Base-by-base conservation (phyloP, 2,888 invertebrate species). In the Aphrophora alni region DNA sequence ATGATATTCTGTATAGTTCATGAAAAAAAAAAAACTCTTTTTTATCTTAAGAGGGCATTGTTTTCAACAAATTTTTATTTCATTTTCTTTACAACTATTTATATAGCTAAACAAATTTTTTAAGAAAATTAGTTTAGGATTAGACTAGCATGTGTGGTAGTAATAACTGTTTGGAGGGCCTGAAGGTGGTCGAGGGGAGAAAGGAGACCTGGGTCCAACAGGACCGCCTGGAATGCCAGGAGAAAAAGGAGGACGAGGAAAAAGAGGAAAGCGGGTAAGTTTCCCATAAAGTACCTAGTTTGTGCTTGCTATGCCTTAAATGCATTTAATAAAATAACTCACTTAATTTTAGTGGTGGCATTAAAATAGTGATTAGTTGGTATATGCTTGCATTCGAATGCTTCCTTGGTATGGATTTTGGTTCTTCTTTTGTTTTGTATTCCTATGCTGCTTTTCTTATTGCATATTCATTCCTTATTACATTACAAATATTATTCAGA, bases 211-310 rank as follows among this genome's bases (percentile, higher is more conserved):
- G 85, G 96, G 96, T 86, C 94, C 93, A 85, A 91, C 92, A 84
- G 94, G 94, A 86, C 93, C 93, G 85, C 92, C 93, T 86, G 96
- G 96, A 87, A 90, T 91, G 86, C 90, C 93, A 86, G 98, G 97
- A 85, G 97, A 96, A 89, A 95, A 95, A 89, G 98, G 98, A 88
- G 92, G 94, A 86, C 92, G 97, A 88, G 97, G 98, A 88, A 96
- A 96, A 89, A 93, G 95, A 89, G 97, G 97, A 91, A 97, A 97
- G 91, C 92, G 95, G 95, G 97, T 97, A 95, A 94, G 91, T 91
- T 25, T 71, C 10, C 12, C 26, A 26, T 25, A 4, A 59, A 21
- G 21, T 14, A 44, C 12, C 12, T 3, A 33, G 44, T 44, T 1
- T 17, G 2, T 44, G 59, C 59, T 3, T 59, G 21, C n/a, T 59